These are phyloP conservation scores for Stichodactyla helianthus DNA, from an alignment of 64 coral and sea anemone species.

Conservation along the genomic window DNA sequence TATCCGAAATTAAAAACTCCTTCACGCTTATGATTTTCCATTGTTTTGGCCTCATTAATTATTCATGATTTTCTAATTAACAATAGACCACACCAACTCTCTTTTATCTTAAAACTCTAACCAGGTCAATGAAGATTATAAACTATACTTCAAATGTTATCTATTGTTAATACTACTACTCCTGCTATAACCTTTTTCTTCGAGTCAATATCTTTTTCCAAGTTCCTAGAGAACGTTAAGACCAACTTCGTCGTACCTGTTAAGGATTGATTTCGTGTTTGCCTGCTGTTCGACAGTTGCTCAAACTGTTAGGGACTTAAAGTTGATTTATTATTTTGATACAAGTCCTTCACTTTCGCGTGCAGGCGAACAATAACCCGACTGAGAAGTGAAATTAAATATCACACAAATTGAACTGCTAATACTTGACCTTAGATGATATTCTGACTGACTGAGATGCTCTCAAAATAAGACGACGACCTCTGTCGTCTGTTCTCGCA, in stretches of 20 bases:
- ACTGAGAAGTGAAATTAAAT: neutral
- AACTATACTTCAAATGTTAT: neutral
- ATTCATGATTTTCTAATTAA: neutral
- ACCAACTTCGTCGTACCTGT: neutral
- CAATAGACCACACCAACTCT: neutral
- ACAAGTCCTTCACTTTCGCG: neutral
- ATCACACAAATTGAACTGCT: neutral
- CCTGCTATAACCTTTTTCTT: neutral
- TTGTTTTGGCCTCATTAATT: too few species aligned
- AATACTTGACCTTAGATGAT: neutral
- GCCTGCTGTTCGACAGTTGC: neutral
- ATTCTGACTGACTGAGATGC: neutral
- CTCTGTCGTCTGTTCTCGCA: too few species aligned
- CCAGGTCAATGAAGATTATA: constrained; percentile 10
- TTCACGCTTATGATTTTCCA: too few species aligned
- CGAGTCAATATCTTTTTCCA: neutral
- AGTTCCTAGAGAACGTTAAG: neutral
- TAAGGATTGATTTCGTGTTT: neutral
- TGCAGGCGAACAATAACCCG: neutral
- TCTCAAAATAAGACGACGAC: too few species aligned
- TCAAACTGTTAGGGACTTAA: neutral
- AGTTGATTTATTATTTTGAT: neutral
- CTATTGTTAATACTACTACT: neutral
- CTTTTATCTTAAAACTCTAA: neutral
- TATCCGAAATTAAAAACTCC: too few species aligned